Evolutionary conservation across 1,140 invertebrate genomes (phyloP), one percentile per base, ranked within the genome.

Genomic region (Drosophila subobscura): DNA sequence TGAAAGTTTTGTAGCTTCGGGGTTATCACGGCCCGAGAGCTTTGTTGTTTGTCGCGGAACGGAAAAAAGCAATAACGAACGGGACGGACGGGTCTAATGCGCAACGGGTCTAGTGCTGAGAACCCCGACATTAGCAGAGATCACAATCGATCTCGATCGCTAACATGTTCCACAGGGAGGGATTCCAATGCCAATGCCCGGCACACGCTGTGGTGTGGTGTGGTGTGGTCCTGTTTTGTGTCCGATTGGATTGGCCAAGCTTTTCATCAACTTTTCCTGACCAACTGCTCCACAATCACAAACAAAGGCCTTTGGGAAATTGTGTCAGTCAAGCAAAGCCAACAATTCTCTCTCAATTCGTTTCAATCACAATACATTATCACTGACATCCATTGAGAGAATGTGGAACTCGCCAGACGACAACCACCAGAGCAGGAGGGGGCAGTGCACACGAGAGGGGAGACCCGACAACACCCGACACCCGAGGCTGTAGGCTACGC

Each of bases 1-100:
- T 88, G 78, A 88, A 89, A 88, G 83, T 88, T 88, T 86, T 83
- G 77, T 88, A 75, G 83, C 83, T 83, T 88, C 52, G 75, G 55
- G 83, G 83, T 88, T 89, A 89, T 88, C 83, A 88, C 78, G 83
- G 68, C 73, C 70, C 55, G 64, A 71, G 56, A 71, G 56, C 66
- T 67, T 70, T 58, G 72, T 77, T 66, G 64, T 63, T 45, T 33
- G 52, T 72, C 67, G 75, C 79, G 81, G 75, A 81, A 83, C 56
- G 67, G 56, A 68, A 57, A 64, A 63, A 47, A 67, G 22, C 51
- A 68, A 50, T 65, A 74, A 72, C 49, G 57, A 68, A 77, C 54
- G 33, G 42, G 71, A 72, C 49, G 57, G 64, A 77, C 54, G 33
- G 42, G 71, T 70, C 64, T 70, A 79, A 65, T 68, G 66, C 50